These are phyloP conservation scores for Bombus balteatus DNA, from an alignment of 1,140 invertebrate species.

Conservation along the genomic window DNA sequence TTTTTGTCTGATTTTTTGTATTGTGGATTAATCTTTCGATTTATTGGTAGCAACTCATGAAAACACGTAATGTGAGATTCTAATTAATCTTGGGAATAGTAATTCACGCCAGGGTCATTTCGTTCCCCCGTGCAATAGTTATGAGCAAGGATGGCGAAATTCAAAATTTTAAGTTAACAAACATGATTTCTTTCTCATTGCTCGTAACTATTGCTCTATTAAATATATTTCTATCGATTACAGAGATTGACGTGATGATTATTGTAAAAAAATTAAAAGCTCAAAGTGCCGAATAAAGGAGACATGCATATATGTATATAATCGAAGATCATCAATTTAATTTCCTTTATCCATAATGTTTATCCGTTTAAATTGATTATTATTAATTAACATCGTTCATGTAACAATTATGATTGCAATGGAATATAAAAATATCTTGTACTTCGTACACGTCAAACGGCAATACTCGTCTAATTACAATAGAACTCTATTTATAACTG, in stretches of 20 bases:
- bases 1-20: not conserved
- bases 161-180: not conserved
- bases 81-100: constrained; percentile 5
- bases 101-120: not conserved
- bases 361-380: not conserved
- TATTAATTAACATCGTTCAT: not conserved
- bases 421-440: not conserved
- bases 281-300: constrained; percentile 65
- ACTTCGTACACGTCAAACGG: too few species aligned
- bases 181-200: not conserved
- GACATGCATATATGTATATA: constrained; percentile 21
- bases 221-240: constrained; percentile 29
- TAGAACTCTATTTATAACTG: not conserved
- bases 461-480: not conserved
- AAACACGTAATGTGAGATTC: not conserved
- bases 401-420: not conserved
- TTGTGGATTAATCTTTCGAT: not conserved
- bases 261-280: constrained; percentile 57
- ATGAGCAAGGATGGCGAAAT: not conserved
- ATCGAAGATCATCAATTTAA: not conserved
- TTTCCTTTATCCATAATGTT: not conserved
- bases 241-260: constrained; percentile 15
- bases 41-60: too few species aligned
- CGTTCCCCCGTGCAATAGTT: constrained; percentile 7
- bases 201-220: constrained; percentile 8